phyloP scores from a whole-genome alignment of 2,113 vertebrate species.

The Gallinago undulata region DNA sequence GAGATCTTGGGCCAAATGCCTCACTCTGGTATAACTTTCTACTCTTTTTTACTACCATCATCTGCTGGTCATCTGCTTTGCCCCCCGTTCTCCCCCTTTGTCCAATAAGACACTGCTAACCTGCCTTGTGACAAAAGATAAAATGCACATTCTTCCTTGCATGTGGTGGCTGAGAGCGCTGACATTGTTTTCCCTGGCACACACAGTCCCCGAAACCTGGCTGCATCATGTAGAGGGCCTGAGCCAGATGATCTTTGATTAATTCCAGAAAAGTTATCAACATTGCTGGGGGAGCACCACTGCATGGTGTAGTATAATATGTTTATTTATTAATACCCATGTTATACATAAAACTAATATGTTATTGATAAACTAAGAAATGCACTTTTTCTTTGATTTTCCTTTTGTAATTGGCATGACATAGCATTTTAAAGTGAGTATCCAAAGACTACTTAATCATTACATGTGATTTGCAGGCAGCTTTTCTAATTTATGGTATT shows the following conservation, averaged over 20 bases:
- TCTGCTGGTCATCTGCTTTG: neutral
- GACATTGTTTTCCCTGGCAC: neutral
- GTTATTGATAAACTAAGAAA: neutral
- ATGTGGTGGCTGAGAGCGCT: neutral
- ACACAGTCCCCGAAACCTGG: neutral
- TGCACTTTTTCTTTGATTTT: neutral
- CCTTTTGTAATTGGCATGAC: neutral
- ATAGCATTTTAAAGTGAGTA: neutral
- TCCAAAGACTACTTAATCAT: neutral
- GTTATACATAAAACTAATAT: neutral
- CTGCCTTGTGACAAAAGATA: neutral
- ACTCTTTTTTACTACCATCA: neutral
- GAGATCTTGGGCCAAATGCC: neutral
- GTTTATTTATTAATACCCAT: neutral
- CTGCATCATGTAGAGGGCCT: rapidly evolving
- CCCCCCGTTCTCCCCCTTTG: rapidly evolving
- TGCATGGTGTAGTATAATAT: neutral
- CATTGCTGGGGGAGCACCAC: neutral
- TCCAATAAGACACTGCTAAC: neutral
- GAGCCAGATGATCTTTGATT: neutral
- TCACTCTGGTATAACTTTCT: neutral
- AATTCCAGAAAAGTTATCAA: neutral
- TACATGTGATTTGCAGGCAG: neutral
- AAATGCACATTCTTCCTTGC: neutral
- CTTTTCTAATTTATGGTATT: neutral